Base-by-base conservation (phyloP, 2,888 invertebrate species). In the Anoplius nigerrimus region DNA sequence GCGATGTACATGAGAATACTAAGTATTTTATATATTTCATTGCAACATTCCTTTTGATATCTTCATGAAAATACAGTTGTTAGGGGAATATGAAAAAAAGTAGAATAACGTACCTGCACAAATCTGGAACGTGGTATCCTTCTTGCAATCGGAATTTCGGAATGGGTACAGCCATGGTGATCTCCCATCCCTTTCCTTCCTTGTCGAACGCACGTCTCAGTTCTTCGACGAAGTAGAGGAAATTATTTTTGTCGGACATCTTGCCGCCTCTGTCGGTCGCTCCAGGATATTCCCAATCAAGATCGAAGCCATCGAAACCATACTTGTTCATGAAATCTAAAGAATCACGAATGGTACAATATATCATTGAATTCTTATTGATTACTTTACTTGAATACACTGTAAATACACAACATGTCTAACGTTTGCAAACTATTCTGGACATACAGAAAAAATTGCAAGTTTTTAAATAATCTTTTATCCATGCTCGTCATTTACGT, bases 231-330 rank as follows among this genome's bases (percentile, higher is more conserved):
- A 95, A 93, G 85, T 92, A 95, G 46, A 95, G 91, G 90, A 96
- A 97, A 70, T 92, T 91, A 81, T 96, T 94, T 88, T 96, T 96
- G 88, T 97, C 97, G 13, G 94, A 92, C 88, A 92, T 96, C 64
- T 92, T 93, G 45, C 97, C 97, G 6, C 95, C 95, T 34, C 97
- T 92, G 88, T 97, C 97, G 0, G 95, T 92, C 0, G 97, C 97
- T 0, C 95, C 96, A 0, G 97, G 96, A 86, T 97, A 97, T 88
- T 97, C 97, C 96, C 97, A 97, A 85, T 97, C 96, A 81, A 96
- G 90, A 85, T 97, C 96, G 82, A 97, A 93, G 0, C 96, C 96
- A 83, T 96, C 96, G 78, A 97, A 97, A 22, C 92, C 89, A 84
- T 95, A 96, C 82, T 93, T 90, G 60, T 93, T 90, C 90, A 97